These are phyloP conservation scores for Lutjanus erythropterus DNA, from an alignment of 2,113 vertebrate species.

Conservation along the genomic window DNA sequence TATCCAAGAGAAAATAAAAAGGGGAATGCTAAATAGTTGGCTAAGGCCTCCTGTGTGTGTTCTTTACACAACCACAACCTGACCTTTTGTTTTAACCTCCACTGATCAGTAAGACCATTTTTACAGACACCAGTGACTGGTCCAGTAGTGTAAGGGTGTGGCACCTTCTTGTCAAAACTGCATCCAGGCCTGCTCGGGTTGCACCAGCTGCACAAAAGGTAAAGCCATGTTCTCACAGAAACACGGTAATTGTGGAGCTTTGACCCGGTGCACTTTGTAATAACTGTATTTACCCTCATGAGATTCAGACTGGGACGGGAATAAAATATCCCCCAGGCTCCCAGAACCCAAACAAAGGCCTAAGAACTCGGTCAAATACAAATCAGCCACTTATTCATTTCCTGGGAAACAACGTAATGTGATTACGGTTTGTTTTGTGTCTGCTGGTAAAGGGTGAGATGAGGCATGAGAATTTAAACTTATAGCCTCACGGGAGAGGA, in stretches of 20 bases:
- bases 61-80: no score
- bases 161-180: slow-evolving; percentile 4
- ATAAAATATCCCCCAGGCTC: slow-evolving; percentile 42
- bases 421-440: slow-evolving; percentile 19
- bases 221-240: slow-evolving; percentile 54
- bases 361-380: slow-evolving; percentile 44
- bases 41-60: not conserved
- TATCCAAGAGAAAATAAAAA: not conserved
- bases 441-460: not conserved
- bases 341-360: slow-evolving; percentile 54
- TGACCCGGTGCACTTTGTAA: slow-evolving; percentile 43
- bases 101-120: not conserved
- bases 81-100: not conserved
- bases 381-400: slow-evolving; percentile 53
- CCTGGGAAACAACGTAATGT: slow-evolving; percentile 50
- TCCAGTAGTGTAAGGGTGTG: slow-evolving; percentile 37
- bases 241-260: slow-evolving; percentile 41
- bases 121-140: not conserved
- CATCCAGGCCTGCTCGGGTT: slow-evolving; percentile 48
- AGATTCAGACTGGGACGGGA: slow-evolving; percentile 38
- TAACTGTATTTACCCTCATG: slow-evolving; percentile 51
- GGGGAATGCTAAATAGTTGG: not conserved
- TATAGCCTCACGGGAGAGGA: not conserved
- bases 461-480: slow-evolving; percentile 23
- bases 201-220: slow-evolving; percentile 50